A percentile compares a stretch with the other conserved stretches of the same genome.
Conservation (phyloP, 2,113 vertebrate genomes). For the Lucifuga dentata region DNA sequence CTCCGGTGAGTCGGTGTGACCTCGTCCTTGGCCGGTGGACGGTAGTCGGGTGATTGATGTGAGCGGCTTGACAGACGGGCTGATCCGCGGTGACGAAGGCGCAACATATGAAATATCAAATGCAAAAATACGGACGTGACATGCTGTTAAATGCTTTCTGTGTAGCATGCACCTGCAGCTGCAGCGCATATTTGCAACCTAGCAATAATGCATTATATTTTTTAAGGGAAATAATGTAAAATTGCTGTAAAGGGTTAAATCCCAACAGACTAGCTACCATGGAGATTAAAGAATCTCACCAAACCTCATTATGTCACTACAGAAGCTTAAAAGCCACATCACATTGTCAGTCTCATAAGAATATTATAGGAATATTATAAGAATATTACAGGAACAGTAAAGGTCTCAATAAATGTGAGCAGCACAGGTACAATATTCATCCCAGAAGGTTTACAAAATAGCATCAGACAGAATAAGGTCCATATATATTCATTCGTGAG, state of each 20-base stretch:
- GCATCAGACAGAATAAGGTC: conserved; percentile 16
- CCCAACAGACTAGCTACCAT: neutral
- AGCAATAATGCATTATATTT: neutral
- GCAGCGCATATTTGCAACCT: conserved; percentile 3
- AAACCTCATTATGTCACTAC: conserved; percentile 1
- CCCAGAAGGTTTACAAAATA: conserved; percentile 1
- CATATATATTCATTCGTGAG: neutral
- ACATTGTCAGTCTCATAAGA: no score
- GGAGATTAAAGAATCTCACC: conserved; percentile 14
- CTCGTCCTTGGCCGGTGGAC: conserved; percentile 67
- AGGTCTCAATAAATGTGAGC: conserved; percentile 2
- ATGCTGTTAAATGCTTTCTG: conserved; percentile 22
- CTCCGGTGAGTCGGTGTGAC: conserved; percentile 60
- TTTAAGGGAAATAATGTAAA: neutral
- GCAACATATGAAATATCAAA: neutral
- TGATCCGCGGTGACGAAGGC: conserved; percentile 1
- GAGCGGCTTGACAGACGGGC: conserved; percentile 33
- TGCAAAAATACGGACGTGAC: conserved; percentile 40
- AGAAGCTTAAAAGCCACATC: neutral
- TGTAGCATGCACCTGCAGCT: conserved; percentile 41
- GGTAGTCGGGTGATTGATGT: conserved; percentile 43
- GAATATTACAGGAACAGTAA: neutral
- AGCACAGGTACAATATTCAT: neutral
- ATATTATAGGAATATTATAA: neutral
- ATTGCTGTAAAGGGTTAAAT: conserved; percentile 16